Conservation (phyloP, 1,140 invertebrate species). For the Heliconius himera region DNA sequence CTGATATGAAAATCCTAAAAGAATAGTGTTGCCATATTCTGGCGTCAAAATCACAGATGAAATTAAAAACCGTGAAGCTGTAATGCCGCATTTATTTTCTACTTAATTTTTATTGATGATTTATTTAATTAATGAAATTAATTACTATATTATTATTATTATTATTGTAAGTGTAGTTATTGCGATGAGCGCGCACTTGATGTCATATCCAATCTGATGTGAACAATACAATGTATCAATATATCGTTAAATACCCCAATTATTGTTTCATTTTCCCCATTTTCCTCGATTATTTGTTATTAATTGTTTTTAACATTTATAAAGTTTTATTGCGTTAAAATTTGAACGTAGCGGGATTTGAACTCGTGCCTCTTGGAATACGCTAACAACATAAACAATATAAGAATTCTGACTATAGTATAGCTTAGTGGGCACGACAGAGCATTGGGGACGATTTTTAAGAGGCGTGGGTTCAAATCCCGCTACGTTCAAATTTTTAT, state of each 20-base stretch:
- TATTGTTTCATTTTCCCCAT: slow-evolving; percentile 44
- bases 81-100: slow-evolving; percentile 67
- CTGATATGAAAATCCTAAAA: not conserved
- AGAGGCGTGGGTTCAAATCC: no score
- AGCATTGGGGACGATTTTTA: no score
- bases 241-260: slow-evolving; percentile 54
- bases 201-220: slow-evolving; percentile 60
- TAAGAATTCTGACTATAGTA: no score
- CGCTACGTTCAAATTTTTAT: no score
- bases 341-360: no score
- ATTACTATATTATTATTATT: slow-evolving; percentile 51
- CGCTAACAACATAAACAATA: no score
- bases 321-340: no score
- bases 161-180: slow-evolving; percentile 46
- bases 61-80: slow-evolving; percentile 50
- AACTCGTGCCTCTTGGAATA: no score
- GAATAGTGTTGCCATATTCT: slow-evolving; percentile 45
- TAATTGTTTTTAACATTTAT: no score
- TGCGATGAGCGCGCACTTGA: slow-evolving; percentile 59
- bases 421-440: no score
- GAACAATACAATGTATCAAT: slow-evolving; percentile 59
- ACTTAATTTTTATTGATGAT: slow-evolving; percentile 43
- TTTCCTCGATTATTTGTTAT: not conserved
- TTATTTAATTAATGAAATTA: slow-evolving; percentile 31
- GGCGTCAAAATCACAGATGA: slow-evolving; percentile 66